A percentile compares a stretch with the other conserved stretches of the same genome.
Conservation (phyloP, 2,113 vertebrate genomes). For the Amblyopsis rosae region DNA sequence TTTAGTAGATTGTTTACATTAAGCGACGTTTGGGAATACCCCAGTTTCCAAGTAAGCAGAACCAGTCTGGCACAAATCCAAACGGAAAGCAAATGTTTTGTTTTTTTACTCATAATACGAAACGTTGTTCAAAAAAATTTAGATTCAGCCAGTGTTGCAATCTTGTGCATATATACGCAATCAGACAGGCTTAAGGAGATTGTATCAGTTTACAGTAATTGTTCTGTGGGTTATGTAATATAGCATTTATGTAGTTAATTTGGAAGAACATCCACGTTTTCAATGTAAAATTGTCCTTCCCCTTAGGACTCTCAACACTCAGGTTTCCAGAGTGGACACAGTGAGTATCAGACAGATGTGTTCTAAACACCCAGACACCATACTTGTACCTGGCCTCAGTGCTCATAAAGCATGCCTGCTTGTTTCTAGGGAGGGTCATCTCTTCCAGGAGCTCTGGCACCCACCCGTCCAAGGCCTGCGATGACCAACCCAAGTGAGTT, state of each 20-base stretch:
- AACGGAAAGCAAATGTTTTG: neutral
- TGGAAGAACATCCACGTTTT: no score
- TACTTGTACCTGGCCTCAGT: neutral
- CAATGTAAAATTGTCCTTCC: neutral
- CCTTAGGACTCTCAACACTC: conserved; percentile 85
- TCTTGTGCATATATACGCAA: neutral
- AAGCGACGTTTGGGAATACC: neutral
- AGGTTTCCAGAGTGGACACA: conserved; percentile 85
- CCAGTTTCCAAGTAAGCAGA: neutral
- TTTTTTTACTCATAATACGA: neutral
- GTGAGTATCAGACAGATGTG: conserved; percentile 79
- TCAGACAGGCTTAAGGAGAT: neutral
- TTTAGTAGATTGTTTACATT: no score
- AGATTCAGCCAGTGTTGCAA: neutral
- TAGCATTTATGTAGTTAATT: neutral
- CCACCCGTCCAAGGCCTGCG: conserved; percentile 87
- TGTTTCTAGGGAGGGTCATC: conserved; percentile 84
- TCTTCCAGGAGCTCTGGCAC: conserved; percentile 89
- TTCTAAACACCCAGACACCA: neutral
- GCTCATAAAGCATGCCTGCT: conserved; percentile 17
- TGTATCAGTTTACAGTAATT: neutral
- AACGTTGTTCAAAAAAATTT: neutral
- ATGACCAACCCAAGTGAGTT: conserved; percentile 75
- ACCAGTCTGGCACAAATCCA: neutral
- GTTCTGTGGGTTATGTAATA: neutral